Evolutionary conservation across 2,113 vertebrate species (phyloP), one percentile per base, ranked within the genome.

Genomic region (Anhinga anhinga): DNA sequence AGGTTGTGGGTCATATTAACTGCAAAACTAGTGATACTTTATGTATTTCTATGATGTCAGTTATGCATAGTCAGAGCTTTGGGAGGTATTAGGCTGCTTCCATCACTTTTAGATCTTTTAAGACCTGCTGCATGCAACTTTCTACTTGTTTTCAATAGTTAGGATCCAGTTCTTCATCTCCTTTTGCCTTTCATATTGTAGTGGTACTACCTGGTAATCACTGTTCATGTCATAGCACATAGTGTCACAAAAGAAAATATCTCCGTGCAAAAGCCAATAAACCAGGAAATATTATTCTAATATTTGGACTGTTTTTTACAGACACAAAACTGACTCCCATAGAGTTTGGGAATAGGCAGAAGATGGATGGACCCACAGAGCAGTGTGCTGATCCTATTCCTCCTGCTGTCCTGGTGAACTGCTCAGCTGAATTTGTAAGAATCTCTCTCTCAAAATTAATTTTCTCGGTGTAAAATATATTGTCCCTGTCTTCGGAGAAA

Each of bases 311-410:
- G 9, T 6, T 85, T 87, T 80, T 53, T 25, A 18, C 91, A 98
- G 98, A 89, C 2, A 40, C 61, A 65, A 15, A 6, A 32, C 66
- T 99, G 91, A 98, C 97, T 13, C 80, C 98, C 13, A 12, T 88
- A 22, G 97, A 98, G 74, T 99, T 98, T 62, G 99, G 98, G 74
- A 98, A 98, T 17, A 67, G 90, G 72, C 98, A 98, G 96, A 99
- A 99, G 95, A 93, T 99, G 89, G 98, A 99, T 0, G 98, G 96
- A 5, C 98, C 99, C 45, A 98, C 81, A 15, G 99, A 99, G 86
- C 92, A 81, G 59, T 99, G 99, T 53, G 96, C 96, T n/a, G 99
- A 99, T 82, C 91, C 95, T n/a, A 10, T 22, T 29, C 70, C 76
- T 10, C 27, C 88, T 55, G 18, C 44, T 34, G 15, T 95, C 66